phyloP scores from a whole-genome alignment of 2,888 invertebrate species.

The Cephus nigrinus region DNA sequence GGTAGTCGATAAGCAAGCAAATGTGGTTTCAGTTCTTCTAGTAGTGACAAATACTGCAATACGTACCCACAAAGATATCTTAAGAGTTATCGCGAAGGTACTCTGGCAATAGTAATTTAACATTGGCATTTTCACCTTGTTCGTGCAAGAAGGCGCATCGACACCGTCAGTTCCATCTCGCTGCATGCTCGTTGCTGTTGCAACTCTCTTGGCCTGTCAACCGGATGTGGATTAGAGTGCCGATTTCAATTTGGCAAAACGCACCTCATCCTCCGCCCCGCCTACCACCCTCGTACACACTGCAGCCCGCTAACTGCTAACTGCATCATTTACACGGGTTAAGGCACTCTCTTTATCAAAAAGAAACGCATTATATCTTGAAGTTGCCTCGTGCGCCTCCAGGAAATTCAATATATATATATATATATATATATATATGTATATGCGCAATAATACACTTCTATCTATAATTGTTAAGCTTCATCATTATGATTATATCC shows the following conservation, averaged over 20 bases:
- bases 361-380: neutral
- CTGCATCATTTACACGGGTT: neutral
- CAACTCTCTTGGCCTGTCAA: constrained; percentile 22
- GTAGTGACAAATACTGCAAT: neutral
- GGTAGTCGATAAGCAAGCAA: neutral
- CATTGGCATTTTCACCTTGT: neutral
- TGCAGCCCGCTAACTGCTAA: neutral
- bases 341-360: neutral
- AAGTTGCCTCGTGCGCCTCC: neutral
- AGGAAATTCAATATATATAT: neutral
- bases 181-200: constrained; percentile 16
- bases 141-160: neutral
- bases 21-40: neutral
- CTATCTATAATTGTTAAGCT: neutral
- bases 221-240: constrained; percentile 22
- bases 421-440: neutral
- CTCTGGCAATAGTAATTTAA: neutral
- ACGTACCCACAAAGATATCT: neutral
- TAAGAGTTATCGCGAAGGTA: neutral
- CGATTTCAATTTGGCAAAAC: constrained; percentile 24
- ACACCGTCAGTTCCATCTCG: neutral
- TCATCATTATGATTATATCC: neutral
- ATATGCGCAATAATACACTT: neutral
- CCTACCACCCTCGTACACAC: neutral
- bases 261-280: constrained; percentile 1